phyloP scores from a whole-genome alignment of 2,113 vertebrate species.

The Mormyrus iriodes region DNA sequence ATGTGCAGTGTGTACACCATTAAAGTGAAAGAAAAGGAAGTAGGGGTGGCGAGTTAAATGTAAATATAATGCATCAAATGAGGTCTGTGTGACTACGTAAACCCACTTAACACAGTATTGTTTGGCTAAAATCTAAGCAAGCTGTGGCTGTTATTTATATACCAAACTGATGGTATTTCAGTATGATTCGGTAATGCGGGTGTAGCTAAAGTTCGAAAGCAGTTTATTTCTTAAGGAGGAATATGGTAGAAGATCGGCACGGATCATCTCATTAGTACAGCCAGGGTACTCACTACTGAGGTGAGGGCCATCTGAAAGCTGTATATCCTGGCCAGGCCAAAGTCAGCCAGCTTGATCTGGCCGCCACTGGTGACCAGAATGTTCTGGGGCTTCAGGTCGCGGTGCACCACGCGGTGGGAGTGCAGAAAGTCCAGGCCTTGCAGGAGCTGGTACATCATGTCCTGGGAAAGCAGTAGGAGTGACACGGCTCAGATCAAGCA shows the following conservation, averaged over 20 bases:
- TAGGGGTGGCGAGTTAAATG: not conserved
- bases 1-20: not conserved
- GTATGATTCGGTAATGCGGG: not conserved
- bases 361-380: conserved; percentile 94
- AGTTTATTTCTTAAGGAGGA: not conserved
- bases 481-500: not conserved
- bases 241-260: not conserved
- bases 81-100: not conserved
- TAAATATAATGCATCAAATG: not conserved
- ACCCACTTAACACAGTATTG: not conserved
- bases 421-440: conserved; percentile 96
- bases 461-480: conserved; percentile 55
- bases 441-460: conserved; percentile 98
- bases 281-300: conserved; percentile 83
- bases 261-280: not conserved
- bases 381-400: conserved; percentile 95
- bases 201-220: not conserved
- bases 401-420: conserved; percentile 93
- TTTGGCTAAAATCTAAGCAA: not conserved
- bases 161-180: not conserved
- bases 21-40: not conserved
- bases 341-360: conserved; percentile 95
- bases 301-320: conserved; percentile 99
- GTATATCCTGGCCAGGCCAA: conserved; percentile 94
- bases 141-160: not conserved